Percentiles rank a stretch among this genome's conserved stretches.
Evolutionary conservation across 2,113 vertebrate genomes (phyloP).

Genomic region (Isichthys henryi): DNA sequence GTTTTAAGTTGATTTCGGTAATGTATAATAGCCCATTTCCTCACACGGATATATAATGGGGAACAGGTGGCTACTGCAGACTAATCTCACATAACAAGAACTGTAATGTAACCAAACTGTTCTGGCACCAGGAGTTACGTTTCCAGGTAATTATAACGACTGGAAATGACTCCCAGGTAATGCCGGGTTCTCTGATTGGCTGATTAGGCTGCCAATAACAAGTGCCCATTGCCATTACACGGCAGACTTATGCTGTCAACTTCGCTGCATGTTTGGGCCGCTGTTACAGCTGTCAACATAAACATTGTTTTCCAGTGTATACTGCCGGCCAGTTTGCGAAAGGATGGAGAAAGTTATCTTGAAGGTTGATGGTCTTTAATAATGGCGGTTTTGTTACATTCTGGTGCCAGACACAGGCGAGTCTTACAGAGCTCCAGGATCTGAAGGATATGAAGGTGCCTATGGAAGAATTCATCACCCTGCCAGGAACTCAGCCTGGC

Average conservation of each 20-base stretch:
- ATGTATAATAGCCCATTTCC: not conserved
- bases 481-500: not conserved
- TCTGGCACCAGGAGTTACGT: not conserved
- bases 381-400: not conserved
- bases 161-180: not conserved
- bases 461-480: not conserved
- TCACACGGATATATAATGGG: not conserved
- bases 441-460: not conserved
- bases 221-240: not conserved
- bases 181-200: not conserved
- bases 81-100: not conserved
- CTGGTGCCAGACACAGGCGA: not conserved
- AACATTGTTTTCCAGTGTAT: not conserved
- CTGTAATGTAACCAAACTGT: not conserved
- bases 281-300: not conserved
- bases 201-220: not conserved
- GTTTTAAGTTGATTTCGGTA: not conserved
- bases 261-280: not conserved
- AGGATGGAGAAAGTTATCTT: not conserved
- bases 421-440: not conserved
- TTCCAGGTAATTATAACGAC: not conserved
- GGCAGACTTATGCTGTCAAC: not conserved
- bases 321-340: not conserved
- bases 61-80: not conserved
- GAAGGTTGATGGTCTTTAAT: not conserved